phyloP scores from a whole-genome alignment of 1,140 invertebrate genomes.

The Drosophila bocqueti region DNA sequence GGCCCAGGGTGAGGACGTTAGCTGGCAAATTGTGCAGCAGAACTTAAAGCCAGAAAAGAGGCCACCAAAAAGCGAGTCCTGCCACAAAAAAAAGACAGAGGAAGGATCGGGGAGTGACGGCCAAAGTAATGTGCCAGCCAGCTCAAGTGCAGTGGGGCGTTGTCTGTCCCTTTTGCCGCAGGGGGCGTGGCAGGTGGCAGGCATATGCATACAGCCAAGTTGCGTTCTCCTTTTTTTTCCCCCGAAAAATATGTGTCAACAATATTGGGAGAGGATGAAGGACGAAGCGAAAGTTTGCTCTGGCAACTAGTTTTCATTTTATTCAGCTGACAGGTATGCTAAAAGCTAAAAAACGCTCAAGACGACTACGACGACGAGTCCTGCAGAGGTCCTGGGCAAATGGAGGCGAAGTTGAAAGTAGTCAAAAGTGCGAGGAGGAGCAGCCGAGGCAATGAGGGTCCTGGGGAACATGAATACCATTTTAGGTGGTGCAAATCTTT shows the following conservation, averaged over 20 bases:
- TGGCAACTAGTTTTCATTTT: constrained; percentile 81
- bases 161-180: constrained; percentile 34
- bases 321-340: constrained; percentile 80
- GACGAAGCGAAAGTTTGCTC: constrained; percentile 73
- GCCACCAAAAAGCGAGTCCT: constrained; percentile 55
- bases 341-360: constrained; percentile 75
- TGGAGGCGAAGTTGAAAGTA: constrained; percentile 34
- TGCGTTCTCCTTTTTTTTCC: constrained; percentile 1
- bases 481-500: constrained; percentile 25
- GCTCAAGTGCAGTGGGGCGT: constrained; percentile 62
- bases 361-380: constrained; percentile 10
- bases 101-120: constrained; percentile 51
- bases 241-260: constrained; percentile 78
- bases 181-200: constrained; percentile 57
- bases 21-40: constrained; percentile 70
- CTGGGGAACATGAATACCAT: constrained; percentile 31
- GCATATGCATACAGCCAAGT: constrained; percentile 56
- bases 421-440: constrained; percentile 48
- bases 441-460: constrained; percentile 4
- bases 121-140: constrained; percentile 64
- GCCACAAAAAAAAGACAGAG: not conserved
- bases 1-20: not conserved
- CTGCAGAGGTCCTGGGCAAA: constrained; percentile 8
- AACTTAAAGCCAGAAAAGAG: constrained; percentile 68
- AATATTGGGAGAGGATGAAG: constrained; percentile 58